phyloP scores from a whole-genome alignment of 2,797 vertebrate genomes.

The Sandelia bainsii region DNA sequence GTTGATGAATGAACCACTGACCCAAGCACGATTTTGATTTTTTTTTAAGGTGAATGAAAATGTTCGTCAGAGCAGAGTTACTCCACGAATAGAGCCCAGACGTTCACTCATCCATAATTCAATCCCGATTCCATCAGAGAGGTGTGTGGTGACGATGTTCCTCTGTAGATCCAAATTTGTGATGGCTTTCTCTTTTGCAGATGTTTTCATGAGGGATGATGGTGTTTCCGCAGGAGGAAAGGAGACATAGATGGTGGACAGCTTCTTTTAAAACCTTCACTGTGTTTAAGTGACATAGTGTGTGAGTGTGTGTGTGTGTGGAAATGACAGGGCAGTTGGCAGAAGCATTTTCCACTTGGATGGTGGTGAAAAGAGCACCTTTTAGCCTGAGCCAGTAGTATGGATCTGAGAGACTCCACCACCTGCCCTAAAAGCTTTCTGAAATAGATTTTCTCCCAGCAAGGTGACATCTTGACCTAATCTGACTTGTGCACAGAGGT shows the following conservation, averaged over 20 bases:
- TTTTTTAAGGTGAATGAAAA: background rate
- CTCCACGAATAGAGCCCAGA: conserved; percentile 27
- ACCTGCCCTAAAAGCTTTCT: conserved; percentile 67
- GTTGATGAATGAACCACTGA: background rate
- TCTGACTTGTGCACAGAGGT: conserved; percentile 41
- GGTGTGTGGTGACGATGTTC: conserved; percentile 24
- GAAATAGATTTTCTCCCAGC: conserved; percentile 62
- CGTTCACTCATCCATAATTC: conserved; percentile 55
- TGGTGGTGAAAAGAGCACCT: conserved; percentile 56
- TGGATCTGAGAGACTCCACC: conserved; percentile 50
- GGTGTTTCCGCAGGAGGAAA: conserved; percentile 1
- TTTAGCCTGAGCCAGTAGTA: conserved; percentile 43
- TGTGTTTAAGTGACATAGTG: conserved; percentile 33
- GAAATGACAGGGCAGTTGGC: conserved; percentile 41
- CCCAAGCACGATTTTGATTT: background rate
- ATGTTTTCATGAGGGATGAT: conserved; percentile 17
- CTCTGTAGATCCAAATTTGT: background rate
- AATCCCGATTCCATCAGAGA: conserved; percentile 42
- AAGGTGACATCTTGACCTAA: conserved; percentile 53
- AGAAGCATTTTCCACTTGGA: conserved; percentile 45
- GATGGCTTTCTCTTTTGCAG: background rate
- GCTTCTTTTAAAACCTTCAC: conserved; percentile 16
- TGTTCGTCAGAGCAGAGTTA: background rate
- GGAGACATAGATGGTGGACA: conserved; percentile 15
- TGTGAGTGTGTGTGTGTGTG: conserved; percentile 20